Conservation (phyloP, 2,888 invertebrate species). For the Notodonta ziczac region DNA sequence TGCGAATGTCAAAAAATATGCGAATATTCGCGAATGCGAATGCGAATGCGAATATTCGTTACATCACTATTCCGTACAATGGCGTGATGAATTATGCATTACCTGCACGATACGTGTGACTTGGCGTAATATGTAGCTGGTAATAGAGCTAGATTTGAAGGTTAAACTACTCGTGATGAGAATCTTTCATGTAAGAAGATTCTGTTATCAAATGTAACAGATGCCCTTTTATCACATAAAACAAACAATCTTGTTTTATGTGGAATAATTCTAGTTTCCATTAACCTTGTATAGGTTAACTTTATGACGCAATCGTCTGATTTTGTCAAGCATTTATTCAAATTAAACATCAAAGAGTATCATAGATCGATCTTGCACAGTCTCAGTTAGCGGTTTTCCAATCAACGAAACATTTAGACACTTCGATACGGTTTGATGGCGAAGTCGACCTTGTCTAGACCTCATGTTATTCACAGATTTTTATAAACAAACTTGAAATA, state of each 20-base stretch:
- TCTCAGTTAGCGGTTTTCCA: slow-evolving; percentile 12
- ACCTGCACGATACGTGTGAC: slow-evolving; percentile 22
- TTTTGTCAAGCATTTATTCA: not conserved
- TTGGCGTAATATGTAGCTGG: slow-evolving; percentile 47
- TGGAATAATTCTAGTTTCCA: not conserved
- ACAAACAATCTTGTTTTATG: not conserved
- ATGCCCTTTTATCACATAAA: not conserved
- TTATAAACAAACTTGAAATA: not conserved
- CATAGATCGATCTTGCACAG: slow-evolving; percentile 4
- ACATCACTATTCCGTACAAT: slow-evolving; percentile 47
- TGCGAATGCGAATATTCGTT: too few species aligned
- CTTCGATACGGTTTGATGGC: slow-evolving; percentile 16
- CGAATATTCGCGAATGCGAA: too few species aligned
- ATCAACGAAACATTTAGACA: slow-evolving; percentile 12
- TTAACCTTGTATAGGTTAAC: not conserved
- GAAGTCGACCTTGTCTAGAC: slow-evolving; percentile 14
- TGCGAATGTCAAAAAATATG: too few species aligned
- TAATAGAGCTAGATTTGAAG: slow-evolving; percentile 35
- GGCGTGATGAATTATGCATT: slow-evolving; percentile 60
- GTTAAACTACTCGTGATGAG: slow-evolving; percentile 20
- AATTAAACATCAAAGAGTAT: slow-evolving; percentile 1
- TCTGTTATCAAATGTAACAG: not conserved
- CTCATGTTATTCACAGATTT: not conserved
- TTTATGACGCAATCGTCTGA: not conserved
- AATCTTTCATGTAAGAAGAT: not conserved